phyloP scores from a whole-genome alignment of 2,888 invertebrate genomes.

The Leucophora obtusa region DNA sequence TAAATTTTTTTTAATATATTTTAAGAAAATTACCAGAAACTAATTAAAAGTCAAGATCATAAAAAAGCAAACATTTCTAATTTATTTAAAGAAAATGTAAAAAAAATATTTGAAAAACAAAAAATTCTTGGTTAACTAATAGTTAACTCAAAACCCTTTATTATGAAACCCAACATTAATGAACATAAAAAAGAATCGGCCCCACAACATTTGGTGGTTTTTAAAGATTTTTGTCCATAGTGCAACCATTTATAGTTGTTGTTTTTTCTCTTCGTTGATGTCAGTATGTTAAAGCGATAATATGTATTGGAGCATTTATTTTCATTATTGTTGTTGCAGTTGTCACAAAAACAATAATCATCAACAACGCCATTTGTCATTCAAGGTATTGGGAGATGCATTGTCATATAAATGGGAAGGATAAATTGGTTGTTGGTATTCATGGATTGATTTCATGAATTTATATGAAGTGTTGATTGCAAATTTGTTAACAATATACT shows the following conservation, averaged over 20 bases:
- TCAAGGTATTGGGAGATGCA: slow-evolving; percentile 29
- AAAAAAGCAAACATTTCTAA: too few species aligned
- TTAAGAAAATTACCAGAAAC: too few species aligned
- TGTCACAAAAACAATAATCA: slow-evolving; percentile 16
- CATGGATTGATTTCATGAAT: slow-evolving; percentile 8
- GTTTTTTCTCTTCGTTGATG: slow-evolving; percentile 9
- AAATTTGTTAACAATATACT: not conserved
- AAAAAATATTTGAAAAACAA: too few species aligned
- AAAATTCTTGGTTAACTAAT: too few species aligned
- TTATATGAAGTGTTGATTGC: slow-evolving; percentile 12
- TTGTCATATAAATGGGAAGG: slow-evolving; percentile 26
- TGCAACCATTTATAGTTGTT: not conserved
- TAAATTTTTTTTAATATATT: too few species aligned
- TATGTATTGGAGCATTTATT: slow-evolving; percentile 16
- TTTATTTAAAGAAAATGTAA: too few species aligned
- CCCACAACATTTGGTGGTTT: too few species aligned
- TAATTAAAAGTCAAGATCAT: too few species aligned
- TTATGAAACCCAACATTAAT: too few species aligned
- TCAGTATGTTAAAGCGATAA: slow-evolving; percentile 15
- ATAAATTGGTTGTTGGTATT: not conserved
- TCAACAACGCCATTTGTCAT: slow-evolving; percentile 39
- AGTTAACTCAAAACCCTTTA: too few species aligned
- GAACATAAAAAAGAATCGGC: too few species aligned
- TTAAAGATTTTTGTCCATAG: not conserved
- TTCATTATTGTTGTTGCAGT: not conserved